Conservation (phyloP, 2,797 vertebrate species). For the Geotria australis region DNA sequence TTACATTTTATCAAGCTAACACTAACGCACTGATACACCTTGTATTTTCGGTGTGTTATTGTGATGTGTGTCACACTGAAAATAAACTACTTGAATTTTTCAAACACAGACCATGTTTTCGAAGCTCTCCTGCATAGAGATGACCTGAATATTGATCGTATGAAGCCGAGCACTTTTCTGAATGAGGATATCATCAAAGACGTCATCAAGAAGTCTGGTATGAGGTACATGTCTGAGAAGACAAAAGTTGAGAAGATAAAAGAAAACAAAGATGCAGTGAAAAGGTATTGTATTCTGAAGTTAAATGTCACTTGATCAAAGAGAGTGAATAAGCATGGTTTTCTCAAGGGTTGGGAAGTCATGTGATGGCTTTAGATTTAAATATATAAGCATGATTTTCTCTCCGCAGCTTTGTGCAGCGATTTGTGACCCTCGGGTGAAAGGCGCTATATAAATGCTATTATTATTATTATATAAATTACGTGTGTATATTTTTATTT, state of each 20-base stretch:
- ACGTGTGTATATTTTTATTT: too few relatives aligned
- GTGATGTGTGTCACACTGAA: not conserved
- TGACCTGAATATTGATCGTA: conserved; percentile 13
- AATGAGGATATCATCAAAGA: conserved; percentile 34
- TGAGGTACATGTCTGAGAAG: conserved; percentile 44
- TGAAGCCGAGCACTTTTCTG: conserved; percentile 27
- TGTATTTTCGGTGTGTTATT: not conserved
- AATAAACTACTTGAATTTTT: not conserved
- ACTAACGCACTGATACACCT: not conserved
- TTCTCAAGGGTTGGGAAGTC: too few relatives aligned
- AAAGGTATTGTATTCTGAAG: conserved; percentile 24
- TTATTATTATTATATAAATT: too few relatives aligned
- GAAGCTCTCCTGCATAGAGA: conserved; percentile 37
- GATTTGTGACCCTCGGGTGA: too few relatives aligned
- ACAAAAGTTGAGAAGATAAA: conserved; percentile 18
- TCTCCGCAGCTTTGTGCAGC: too few relatives aligned
- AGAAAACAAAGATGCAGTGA: conserved; percentile 31
- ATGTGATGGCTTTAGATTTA: not conserved
- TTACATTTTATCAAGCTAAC: not conserved
- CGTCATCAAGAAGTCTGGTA: conserved; percentile 35
- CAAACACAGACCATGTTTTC: conserved; percentile 27
- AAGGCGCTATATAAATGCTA: too few relatives aligned
- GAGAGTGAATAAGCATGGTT: too few relatives aligned
- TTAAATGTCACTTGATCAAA: too few relatives aligned
- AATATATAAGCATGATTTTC: not conserved